Percentiles rank a stretch among this genome's conserved stretches.
Conservation (phyloP, 2,113 vertebrate genomes). For the Oryzias woworae region DNA sequence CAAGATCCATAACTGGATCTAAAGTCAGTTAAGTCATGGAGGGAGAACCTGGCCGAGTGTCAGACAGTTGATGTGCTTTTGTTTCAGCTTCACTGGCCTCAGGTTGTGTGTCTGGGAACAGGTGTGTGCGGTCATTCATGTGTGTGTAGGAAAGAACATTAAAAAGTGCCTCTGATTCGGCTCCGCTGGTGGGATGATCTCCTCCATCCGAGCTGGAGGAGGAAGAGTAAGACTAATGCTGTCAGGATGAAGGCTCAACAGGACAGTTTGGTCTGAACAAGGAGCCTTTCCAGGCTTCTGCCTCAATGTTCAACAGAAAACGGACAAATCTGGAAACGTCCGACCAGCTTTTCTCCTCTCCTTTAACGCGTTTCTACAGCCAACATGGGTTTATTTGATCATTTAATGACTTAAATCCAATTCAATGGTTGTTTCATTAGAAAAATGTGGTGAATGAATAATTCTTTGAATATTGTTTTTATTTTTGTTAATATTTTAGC, state of each 20-base stretch:
- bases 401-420: no score
- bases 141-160: conserved; percentile 2
- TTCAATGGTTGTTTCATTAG: no score
- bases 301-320: conserved; percentile 10
- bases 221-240: conserved; percentile 53
- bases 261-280: conserved; percentile 11
- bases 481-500: no score
- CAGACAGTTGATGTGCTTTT: conserved; percentile 31
- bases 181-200: conserved; percentile 29
- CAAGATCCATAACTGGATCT: conserved; percentile 52
- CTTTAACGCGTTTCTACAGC: not conserved
- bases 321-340: not conserved
- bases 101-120: conserved; percentile 4
- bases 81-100: conserved; percentile 12
- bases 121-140: not conserved
- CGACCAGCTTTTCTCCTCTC: not conserved
- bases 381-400: not conserved
- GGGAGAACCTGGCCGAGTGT: conserved; percentile 21
- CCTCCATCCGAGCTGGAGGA: conserved; percentile 64
- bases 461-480: no score
- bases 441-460: no score
- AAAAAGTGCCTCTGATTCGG: conserved; percentile 35
- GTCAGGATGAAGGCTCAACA: conserved; percentile 24
- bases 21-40: conserved; percentile 4
- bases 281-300: conserved; percentile 22